Conservation (phyloP, 2,888 invertebrate species). For the Apodemia mormo region DNA sequence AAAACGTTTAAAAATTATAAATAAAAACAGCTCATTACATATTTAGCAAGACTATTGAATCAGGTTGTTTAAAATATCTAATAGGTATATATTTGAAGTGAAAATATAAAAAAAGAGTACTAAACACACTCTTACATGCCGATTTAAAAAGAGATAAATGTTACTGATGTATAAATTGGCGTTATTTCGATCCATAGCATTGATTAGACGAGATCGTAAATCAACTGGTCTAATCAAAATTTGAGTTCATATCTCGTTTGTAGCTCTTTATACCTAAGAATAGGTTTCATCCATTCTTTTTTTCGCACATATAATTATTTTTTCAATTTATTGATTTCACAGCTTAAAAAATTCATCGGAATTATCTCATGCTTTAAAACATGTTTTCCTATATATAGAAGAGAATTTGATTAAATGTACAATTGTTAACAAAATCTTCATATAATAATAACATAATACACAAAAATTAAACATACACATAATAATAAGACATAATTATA, state of each 20-base stretch:
- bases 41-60: too few relatives aligned
- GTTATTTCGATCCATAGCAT: not conserved
- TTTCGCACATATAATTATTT: not conserved
- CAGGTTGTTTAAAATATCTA: too few relatives aligned
- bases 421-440: slow-evolving; percentile 11
- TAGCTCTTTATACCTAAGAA: not conserved
- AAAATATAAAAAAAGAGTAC: too few relatives aligned
- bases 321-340: not conserved
- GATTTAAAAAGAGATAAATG: too few relatives aligned
- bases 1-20: too few relatives aligned
- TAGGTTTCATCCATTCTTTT: slow-evolving; percentile 1
- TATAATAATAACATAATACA: slow-evolving; percentile 9
- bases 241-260: not conserved
- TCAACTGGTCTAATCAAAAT: not conserved
- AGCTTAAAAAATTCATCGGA: not conserved
- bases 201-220: not conserved
- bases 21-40: too few relatives aligned
- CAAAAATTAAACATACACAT: slow-evolving; percentile 3
- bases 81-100: too few relatives aligned
- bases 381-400: not conserved
- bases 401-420: slow-evolving; percentile 7
- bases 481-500: slow-evolving; percentile 2
- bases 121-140: too few relatives aligned
- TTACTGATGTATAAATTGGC: not conserved
- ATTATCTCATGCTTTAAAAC: not conserved